Percentiles rank a stretch among this genome's conserved stretches.
These are phyloP conservation scores for Vollenhovia emeryi DNA, from an alignment of 1,140 invertebrate genomes.

Conservation along the genomic window DNA sequence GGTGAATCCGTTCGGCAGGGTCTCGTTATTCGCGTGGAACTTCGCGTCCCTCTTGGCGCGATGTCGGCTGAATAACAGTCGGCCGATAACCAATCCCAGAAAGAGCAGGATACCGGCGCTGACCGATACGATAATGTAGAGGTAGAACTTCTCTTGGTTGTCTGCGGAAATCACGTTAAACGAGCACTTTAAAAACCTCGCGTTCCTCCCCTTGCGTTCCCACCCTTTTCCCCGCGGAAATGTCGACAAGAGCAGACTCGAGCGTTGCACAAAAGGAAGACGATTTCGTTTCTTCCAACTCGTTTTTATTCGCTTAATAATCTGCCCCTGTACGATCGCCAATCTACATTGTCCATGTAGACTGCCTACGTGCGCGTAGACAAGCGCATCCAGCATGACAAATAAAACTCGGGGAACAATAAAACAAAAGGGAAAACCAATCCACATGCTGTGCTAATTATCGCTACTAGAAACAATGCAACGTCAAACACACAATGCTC, in stretches of 20 bases:
- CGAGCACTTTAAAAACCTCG: not conserved
- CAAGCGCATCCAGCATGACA: not conserved
- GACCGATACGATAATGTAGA: constrained; percentile 91
- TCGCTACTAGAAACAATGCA: constrained; percentile 19
- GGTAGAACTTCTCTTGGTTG: constrained; percentile 91
- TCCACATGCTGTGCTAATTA: constrained; percentile 33
- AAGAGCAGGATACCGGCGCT: constrained; percentile 89
- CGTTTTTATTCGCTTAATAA: not conserved
- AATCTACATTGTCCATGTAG: not conserved
- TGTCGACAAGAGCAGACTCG: constrained; percentile 6
- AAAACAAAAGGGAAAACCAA: constrained; percentile 6
- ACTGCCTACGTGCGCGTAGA: not conserved
- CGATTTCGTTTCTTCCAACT: not conserved
- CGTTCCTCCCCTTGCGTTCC: not conserved
- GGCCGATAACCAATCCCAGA: constrained; percentile 88
- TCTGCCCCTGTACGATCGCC: not conserved
- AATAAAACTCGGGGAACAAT: not conserved
- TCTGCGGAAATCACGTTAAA: constrained; percentile 85
- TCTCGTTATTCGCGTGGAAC: constrained; percentile 87
- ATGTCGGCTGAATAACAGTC: constrained; percentile 88
- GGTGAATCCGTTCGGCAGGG: constrained; percentile 89
- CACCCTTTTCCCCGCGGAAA: not conserved
- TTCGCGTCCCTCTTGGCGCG: constrained; percentile 85
- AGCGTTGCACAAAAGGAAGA: not conserved
- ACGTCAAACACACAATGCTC: constrained; percentile 41